Evolutionary conservation across 2,113 vertebrate genomes (phyloP), one percentile per base, ranked within the genome.

Genomic region (Gasterosteus nipponicus): DNA sequence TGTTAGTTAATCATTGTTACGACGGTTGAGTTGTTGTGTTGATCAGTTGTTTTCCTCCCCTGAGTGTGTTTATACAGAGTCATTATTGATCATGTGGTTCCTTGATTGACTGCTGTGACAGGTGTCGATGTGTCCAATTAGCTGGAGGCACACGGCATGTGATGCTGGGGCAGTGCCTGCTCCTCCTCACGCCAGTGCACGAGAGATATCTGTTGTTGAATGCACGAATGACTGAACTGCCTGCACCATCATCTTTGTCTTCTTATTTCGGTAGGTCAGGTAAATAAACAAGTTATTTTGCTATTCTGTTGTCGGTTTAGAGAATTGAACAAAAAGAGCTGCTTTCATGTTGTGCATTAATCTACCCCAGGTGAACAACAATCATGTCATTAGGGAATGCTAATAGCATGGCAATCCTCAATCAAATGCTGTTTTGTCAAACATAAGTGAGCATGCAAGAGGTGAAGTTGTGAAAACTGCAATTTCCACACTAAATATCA

Each of bases 121-220:
- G 57, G 19, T 62, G 47, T 19, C 51, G 73, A 79, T 76, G 73
- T 72, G 35, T 67, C 38, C 42, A 74, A 74, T 74, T 81, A 49
- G 85, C 78, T 63, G 18, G 56, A 59, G 59, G 68, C 63, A 39
- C 29, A n/a, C 7, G 72, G 70, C 8, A 49, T 68, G 39, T 63
- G 69, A 69, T 76, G 69, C 51, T 11, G 18, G 4, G 38, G 9
- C 9, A 39, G 44, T 54, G 44, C n/a, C 51, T 54, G 41, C 62
- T 74, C 19, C 8, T 54, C 16, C 16, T 63, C 59, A 65, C 57
- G 62, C 38, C 41, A 70, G 68, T 73, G 9, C 64, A 70, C n/a
- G n/a, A n/a, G n/a, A n/a, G n/a, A n/a, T n/a, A n/a, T n/a, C n/a
- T 53, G n/a, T 10, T 44, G 56, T 31, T 42, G 19, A 33, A 46